A percentile compares a stretch with the other conserved stretches of the same genome.
These are phyloP conservation scores for Agrotis ipsilon DNA, from an alignment of 2,888 invertebrate genomes.

Conservation along the genomic window DNA sequence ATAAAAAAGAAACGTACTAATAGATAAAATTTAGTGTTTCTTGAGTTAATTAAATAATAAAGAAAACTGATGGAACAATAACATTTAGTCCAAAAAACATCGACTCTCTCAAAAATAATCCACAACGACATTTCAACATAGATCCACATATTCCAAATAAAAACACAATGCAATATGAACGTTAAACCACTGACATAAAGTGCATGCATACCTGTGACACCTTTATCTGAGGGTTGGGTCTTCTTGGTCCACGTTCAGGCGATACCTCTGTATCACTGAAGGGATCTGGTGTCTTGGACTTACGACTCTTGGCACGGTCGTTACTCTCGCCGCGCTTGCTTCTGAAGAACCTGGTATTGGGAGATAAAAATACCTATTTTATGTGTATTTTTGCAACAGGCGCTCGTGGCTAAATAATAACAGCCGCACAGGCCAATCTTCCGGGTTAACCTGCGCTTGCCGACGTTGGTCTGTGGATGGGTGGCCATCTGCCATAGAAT, in stretches of 20 bases:
- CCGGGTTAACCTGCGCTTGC: too few species aligned
- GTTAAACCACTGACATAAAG: neutral
- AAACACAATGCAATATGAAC: conserved; percentile 41
- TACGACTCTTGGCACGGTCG: conserved; percentile 92
- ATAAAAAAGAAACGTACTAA: neutral
- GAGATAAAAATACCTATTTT: neutral
- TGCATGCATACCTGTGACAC: conserved; percentile 87
- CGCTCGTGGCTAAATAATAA: too few species aligned
- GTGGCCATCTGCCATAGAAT: too few species aligned
- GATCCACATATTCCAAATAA: neutral
- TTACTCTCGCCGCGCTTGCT: conserved; percentile 94
- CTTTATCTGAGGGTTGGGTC: conserved; percentile 88
- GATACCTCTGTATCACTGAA: conserved; percentile 87
- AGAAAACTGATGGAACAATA: neutral
- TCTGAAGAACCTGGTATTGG: conserved; percentile 94
- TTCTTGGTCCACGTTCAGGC: conserved; percentile 80
- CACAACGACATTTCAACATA: neutral
- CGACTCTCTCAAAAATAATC: neutral
- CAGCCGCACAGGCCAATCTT: too few species aligned
- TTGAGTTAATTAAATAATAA: neutral
- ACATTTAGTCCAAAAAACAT: neutral
- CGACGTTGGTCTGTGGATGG: too few species aligned
- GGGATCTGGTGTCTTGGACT: conserved; percentile 94
- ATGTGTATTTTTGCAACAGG: too few species aligned
- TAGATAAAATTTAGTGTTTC: neutral